A percentile compares a stretch with the other conserved stretches of the same genome.
phyloP scores from a whole-genome alignment of 2,113 vertebrate species.

The Atractosteus spatula region DNA sequence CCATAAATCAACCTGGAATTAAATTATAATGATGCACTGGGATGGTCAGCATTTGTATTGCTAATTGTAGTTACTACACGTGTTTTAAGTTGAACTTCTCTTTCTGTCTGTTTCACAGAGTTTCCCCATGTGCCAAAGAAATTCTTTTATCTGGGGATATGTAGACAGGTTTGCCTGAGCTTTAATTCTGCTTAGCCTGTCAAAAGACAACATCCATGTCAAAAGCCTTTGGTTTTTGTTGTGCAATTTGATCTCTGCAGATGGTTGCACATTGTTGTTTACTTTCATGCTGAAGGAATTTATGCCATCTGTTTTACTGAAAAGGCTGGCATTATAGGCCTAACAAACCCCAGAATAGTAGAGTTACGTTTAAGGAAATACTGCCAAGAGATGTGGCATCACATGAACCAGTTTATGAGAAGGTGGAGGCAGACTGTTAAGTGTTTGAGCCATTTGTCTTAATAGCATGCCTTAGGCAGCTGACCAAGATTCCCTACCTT shows the following conservation, averaged over 20 bases:
- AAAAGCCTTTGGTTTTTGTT: conserved; percentile 33
- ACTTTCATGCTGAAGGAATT: conserved; percentile 4
- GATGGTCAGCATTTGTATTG: neutral
- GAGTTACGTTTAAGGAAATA: neutral
- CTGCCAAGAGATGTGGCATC: neutral
- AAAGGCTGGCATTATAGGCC: conserved; percentile 3
- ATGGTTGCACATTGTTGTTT: conserved; percentile 16
- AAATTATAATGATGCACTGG: no score
- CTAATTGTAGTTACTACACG: neutral
- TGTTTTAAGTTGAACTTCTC: neutral
- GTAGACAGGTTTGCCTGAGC: conserved; percentile 24
- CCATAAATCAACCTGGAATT: no score
- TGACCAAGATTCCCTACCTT: no score
- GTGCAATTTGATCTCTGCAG: conserved; percentile 34
- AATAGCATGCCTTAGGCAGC: no score
- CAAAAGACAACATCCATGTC: conserved; percentile 35
- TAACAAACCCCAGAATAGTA: neutral
- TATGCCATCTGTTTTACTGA: conserved; percentile 19
- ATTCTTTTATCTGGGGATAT: conserved; percentile 27
- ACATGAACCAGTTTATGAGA: no score
- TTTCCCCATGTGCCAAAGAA: conserved; percentile 8
- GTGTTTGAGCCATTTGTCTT: no score
- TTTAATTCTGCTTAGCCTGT: neutral
- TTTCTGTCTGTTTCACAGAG: conserved; percentile 11
- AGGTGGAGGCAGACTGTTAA: no score